A percentile compares a stretch with the other conserved stretches of the same genome.
phyloP scores from a whole-genome alignment of 2,888 invertebrate genomes.

The Drosophila atroscutellata region DNA sequence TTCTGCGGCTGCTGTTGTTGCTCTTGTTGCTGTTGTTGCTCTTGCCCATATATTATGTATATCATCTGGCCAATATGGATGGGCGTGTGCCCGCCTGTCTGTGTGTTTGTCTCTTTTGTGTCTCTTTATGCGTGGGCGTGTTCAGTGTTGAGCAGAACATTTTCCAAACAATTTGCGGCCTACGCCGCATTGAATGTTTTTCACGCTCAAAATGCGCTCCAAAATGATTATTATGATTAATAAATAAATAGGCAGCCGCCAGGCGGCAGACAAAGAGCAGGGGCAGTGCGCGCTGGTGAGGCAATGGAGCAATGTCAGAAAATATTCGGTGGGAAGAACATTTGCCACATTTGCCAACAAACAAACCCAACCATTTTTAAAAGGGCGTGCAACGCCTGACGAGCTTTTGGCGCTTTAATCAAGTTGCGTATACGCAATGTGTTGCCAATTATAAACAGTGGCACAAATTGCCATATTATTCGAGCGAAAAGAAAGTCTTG shows the following conservation, averaged over 20 bases:
- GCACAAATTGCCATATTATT: slow-evolving; percentile 5
- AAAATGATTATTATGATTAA: slow-evolving; percentile 81
- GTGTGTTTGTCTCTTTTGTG: slow-evolving; percentile 40
- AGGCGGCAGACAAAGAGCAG: neutral
- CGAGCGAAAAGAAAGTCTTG: neutral
- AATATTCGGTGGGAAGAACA: slow-evolving; percentile 18
- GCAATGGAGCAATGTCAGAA: neutral
- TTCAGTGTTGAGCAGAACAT: slow-evolving; percentile 64
- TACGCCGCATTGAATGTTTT: slow-evolving; percentile 80
- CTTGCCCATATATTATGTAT: slow-evolving; percentile 23
- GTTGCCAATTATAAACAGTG: slow-evolving; percentile 65
- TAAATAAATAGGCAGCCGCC: slow-evolving; percentile 68
- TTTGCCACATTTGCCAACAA: slow-evolving; percentile 42
- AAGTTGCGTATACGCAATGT: slow-evolving; percentile 75
- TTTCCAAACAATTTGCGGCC: slow-evolving; percentile 78
- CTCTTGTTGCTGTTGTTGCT: neutral
- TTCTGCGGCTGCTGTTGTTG: slow-evolving; percentile 6
- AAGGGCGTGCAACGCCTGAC: slow-evolving; percentile 42
- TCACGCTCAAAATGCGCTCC: slow-evolving; percentile 77
- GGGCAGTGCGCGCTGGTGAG: neutral
- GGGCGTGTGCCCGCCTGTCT: slow-evolving; percentile 11
- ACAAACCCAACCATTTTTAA: slow-evolving; percentile 44
- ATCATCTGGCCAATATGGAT: slow-evolving; percentile 44
- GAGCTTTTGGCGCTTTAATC: slow-evolving; percentile 53
- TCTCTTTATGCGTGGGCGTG: slow-evolving; percentile 25